Base-by-base conservation (phyloP, 2,113 vertebrate species). In the Upupa epops region DNA sequence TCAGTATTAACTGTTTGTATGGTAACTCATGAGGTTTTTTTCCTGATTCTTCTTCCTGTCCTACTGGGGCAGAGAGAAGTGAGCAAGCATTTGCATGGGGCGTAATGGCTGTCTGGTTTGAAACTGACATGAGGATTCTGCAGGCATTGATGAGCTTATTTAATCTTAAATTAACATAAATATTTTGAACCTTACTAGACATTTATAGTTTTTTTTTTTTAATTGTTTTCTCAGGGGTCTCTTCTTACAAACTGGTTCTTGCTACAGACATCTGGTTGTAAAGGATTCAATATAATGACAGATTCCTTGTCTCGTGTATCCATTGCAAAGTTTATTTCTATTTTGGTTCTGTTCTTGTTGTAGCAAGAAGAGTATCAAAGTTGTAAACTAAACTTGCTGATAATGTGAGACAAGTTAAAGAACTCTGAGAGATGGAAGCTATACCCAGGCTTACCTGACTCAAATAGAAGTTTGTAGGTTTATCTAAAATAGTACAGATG, bases 201-300 rank as follows among this genome's bases (percentile, higher is more conserved):
- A 65, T 29, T 64, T 4, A 22, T 69, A 48, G 48, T 49, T 2
- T n/a, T 3, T 26, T 5, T 0, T 21, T 45, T 19, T 3, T 3
- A 78, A 32, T 34, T 34, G 3, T 0, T 32, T 86, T 91, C 26
- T 82, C 11, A 29, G 28, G 11, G 4, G 36, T 64, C 1, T 36
- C 10, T 40, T 69, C 42, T 45, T 37, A 15, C 36, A 77, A 52
- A 46, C 22, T 46, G 56, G 1, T 21, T 10, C 1, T 4, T 82
- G 21, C 4, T 63, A 51, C 13, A 79, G 34, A 14, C 72, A 59
- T 69, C 45, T 49, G 4, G 49, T 69, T 64, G n/a, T 3, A 2
- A 80, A 71, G 21, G 45, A 37, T 54, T n/a, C 26, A n/a, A 26
- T 34, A 7, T 70, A 29, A 60, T 69, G 18, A 6, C 17, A 75